phyloP scores from a whole-genome alignment of 2,113 vertebrate species.

The Struthidea cinerea region DNA sequence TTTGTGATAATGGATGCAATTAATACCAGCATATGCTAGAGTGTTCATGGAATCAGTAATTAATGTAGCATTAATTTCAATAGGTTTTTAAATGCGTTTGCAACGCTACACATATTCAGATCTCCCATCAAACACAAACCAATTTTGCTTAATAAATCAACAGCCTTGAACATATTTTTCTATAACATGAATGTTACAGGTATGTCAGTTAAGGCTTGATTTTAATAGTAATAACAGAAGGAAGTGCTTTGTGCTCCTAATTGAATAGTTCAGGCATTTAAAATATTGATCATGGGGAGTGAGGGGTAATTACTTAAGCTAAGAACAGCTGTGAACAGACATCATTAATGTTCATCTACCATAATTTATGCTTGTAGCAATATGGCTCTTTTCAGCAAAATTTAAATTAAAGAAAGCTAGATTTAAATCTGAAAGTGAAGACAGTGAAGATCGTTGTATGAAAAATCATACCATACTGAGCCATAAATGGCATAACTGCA shows the following conservation, averaged over 20 bases:
- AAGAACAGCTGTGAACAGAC: conserved; percentile 73
- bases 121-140: neutral
- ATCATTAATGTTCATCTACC: conserved; percentile 66
- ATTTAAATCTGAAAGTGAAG: conserved; percentile 65
- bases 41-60: conserved; percentile 66
- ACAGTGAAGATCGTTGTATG: conserved; percentile 44
- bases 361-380: conserved; percentile 68
- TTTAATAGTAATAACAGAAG: conserved; percentile 31
- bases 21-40: conserved; percentile 74
- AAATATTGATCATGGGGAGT: conserved; percentile 46
- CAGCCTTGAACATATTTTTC: neutral
- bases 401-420: conserved; percentile 58
- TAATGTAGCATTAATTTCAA: conserved; percentile 67
- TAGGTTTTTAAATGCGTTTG: conserved; percentile 45
- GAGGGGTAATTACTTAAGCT: conserved; percentile 66
- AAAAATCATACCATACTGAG: conserved; percentile 39
- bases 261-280: conserved; percentile 58
- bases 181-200: neutral
- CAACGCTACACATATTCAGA: neutral
- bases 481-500: neutral
- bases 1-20: conserved; percentile 71
- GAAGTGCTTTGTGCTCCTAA: conserved; percentile 46
- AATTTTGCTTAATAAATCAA: conserved; percentile 25
- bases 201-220: conserved; percentile 15
- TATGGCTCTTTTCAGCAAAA: conserved; percentile 69